Conservation (phyloP, 2,113 vertebrate species). For the Corvus hawaiiensis region DNA sequence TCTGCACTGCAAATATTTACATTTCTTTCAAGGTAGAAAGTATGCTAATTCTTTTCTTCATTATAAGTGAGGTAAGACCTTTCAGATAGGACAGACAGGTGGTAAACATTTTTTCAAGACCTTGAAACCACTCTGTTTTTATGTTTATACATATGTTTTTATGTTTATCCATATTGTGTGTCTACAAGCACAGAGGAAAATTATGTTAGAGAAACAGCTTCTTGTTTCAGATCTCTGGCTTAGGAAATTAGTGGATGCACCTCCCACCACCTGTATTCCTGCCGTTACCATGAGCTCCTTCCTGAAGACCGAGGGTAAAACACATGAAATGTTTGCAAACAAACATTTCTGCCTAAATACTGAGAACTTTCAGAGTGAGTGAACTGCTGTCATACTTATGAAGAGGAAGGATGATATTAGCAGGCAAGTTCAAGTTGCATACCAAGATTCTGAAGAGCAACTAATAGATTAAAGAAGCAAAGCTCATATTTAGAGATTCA, state of each 20-base stretch:
- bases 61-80: background rate
- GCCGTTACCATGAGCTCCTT: background rate
- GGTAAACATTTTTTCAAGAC: background rate
- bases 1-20: background rate
- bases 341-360: background rate
- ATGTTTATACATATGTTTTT: background rate
- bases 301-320: background rate
- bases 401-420: background rate
- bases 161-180: too few species aligned
- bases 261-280: background rate
- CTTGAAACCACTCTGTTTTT: background rate
- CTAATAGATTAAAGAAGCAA: background rate
- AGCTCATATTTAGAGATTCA: background rate
- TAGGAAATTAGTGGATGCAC: background rate
- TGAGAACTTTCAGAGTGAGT: background rate
- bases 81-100: background rate
- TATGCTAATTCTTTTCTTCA: background rate
- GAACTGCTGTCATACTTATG: background rate
- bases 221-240: background rate
- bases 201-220: background rate
- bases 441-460: background rate
- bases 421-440: background rate
- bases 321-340: background rate
- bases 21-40: background rate
- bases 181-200: background rate